These are phyloP conservation scores for Iguana delicatissima DNA, from an alignment of 2,797 vertebrate genomes.

Conservation along the genomic window DNA sequence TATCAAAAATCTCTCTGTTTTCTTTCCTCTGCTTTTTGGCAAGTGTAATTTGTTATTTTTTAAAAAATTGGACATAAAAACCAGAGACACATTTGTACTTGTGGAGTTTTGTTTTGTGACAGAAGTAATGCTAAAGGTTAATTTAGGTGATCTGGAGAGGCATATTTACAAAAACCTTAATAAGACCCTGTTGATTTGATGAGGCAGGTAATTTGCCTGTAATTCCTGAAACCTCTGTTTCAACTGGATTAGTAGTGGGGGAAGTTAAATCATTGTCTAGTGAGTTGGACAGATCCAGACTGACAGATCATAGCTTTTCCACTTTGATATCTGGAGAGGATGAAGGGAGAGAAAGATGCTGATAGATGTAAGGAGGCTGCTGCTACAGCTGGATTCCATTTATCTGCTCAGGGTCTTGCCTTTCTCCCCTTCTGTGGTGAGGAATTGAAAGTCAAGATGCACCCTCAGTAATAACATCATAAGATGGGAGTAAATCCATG, in stretches of 20 bases:
- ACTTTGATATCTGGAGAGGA: fast-evolving
- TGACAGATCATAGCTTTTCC: slow-evolving; percentile 38
- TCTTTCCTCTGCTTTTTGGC: slow-evolving; percentile 44
- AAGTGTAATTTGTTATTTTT: slow-evolving; percentile 35
- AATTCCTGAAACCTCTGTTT: slow-evolving; percentile 34
- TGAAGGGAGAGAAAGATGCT: slow-evolving; percentile 43
- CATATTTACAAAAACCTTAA: not conserved
- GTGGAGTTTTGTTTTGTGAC: slow-evolving; percentile 40
- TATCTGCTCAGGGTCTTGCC: slow-evolving; percentile 21
- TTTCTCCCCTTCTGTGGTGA: not conserved
- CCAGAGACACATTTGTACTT: slow-evolving; percentile 38
- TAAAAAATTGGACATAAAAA: not conserved
- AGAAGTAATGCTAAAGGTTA: slow-evolving; percentile 41
- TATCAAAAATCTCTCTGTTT: slow-evolving; percentile 70
- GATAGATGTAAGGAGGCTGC: slow-evolving; percentile 47
- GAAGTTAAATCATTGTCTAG: slow-evolving; percentile 42
- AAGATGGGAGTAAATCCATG: slow-evolving; percentile 11
- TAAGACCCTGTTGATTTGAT: too few relatives aligned
- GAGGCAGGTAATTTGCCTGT: not conserved
- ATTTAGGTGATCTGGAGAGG: slow-evolving; percentile 44
- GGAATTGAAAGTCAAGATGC: slow-evolving; percentile 20
- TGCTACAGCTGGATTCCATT: slow-evolving; percentile 44
- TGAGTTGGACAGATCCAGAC: slow-evolving; percentile 24
- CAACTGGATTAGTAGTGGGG: slow-evolving; percentile 15
- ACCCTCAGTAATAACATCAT: not conserved